These are phyloP conservation scores for Chrysopa pallens DNA, from an alignment of 1,140 invertebrate species.

Conservation along the genomic window DNA sequence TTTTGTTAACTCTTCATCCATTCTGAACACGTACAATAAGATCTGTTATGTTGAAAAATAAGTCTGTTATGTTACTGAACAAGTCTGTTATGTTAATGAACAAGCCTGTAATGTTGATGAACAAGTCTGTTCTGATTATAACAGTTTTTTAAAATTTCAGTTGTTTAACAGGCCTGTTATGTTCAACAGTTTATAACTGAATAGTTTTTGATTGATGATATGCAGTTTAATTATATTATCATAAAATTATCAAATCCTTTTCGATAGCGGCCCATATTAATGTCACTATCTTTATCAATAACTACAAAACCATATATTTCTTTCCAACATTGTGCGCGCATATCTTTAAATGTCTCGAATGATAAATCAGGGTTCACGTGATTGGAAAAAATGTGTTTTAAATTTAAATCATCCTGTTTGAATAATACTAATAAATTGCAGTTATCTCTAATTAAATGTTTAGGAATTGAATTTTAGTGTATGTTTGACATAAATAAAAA, in stretches of 20 bases:
- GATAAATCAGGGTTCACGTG: conserved; percentile 18
- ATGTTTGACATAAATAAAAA: conserved; percentile 19
- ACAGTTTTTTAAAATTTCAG: too few species aligned
- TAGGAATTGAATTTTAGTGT: conserved; percentile 19
- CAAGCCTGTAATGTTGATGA: neutral
- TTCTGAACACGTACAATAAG: neutral
- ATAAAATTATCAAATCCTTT: conserved; percentile 12
- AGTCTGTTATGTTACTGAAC: neutral
- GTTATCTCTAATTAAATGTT: conserved; percentile 21
- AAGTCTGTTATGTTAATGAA: neutral
- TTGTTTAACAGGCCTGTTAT: neutral
- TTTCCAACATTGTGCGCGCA: conserved; percentile 13
- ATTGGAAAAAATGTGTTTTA: conserved; percentile 20
- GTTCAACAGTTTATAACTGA: neutral
- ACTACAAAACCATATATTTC: conserved; percentile 14
- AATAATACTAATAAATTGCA: conserved; percentile 18
- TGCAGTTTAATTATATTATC: conserved; percentile 1
- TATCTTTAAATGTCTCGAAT: conserved; percentile 14
- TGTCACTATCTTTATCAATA: conserved; percentile 14
- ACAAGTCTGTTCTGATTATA: neutral
- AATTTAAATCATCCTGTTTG: conserved; percentile 20
- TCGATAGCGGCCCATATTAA: conserved; percentile 11
- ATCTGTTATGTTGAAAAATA: neutral
- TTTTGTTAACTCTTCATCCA: neutral
- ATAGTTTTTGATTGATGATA: neutral